Conservation (phyloP, 2,797 vertebrate species). For the Aeoliscus strigatus region DNA sequence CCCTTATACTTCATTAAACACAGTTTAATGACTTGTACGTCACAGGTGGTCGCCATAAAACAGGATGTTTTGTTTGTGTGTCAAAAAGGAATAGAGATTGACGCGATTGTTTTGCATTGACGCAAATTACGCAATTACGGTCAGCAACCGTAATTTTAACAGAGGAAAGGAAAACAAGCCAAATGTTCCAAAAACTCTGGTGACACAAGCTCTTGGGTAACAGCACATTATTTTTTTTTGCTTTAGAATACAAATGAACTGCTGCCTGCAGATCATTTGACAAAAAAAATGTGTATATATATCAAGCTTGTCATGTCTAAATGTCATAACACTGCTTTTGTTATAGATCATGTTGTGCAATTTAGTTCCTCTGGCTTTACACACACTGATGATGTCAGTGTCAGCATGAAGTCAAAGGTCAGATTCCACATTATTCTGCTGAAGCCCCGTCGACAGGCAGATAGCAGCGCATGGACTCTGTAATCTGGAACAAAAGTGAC, state of each 20-base stretch:
- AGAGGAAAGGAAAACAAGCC: conserved; percentile 16
- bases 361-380: conserved; percentile 24
- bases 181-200: conserved; percentile 32
- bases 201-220: conserved; percentile 26
- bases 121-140: conserved; percentile 17
- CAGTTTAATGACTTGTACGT: no score
- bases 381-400: conserved; percentile 40
- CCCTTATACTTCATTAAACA: no score
- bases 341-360: conserved; percentile 16
- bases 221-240: conserved; percentile 19
- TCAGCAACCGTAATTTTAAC: conserved; percentile 26
- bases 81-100: conserved; percentile 2
- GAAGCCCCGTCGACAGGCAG: conserved; percentile 21
- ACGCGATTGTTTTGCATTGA: conserved; percentile 7
- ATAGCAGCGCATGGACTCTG: conserved; percentile 30
- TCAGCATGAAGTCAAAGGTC: conserved; percentile 52
- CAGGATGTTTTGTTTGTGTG: conserved; percentile 1
- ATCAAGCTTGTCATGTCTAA: conserved; percentile 16
- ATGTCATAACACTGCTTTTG: conserved; percentile 28
- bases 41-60: conserved; percentile 1
- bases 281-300: conserved; percentile 4
- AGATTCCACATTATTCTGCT: conserved; percentile 40
- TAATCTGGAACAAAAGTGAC: conserved; percentile 47
- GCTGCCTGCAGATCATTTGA: conserved; percentile 8
- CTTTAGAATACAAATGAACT: conserved; percentile 40